Evolutionary conservation across 2,888 invertebrate genomes (phyloP).

Genomic region (Lasioglossum morio): DNA sequence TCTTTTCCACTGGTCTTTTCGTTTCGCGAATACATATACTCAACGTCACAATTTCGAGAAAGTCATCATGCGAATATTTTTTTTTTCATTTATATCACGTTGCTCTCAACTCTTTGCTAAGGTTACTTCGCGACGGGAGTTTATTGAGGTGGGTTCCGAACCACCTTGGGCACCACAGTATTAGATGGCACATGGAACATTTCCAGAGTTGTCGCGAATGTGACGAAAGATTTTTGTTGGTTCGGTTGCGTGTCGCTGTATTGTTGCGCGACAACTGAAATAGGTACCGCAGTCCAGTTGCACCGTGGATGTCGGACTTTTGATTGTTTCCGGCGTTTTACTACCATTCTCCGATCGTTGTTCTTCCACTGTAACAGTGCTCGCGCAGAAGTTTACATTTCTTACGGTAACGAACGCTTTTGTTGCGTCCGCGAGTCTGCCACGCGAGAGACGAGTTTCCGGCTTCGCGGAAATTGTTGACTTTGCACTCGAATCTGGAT

Average conservation of each 20-base stretch:
- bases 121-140: no score
- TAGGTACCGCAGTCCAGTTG: background rate
- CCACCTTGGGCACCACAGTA: no score
- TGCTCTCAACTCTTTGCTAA: no score
- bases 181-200: no score
- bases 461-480: background rate
- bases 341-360: background rate
- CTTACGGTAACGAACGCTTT: background rate
- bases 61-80: background rate
- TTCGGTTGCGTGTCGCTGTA: background rate
- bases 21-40: no score
- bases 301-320: background rate
- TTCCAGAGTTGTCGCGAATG: background rate
- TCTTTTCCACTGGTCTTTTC: no score
- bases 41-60: background rate
- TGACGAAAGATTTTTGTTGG: background rate
- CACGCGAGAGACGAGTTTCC: background rate
- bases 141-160: no score
- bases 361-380: background rate
- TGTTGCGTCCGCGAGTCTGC: background rate
- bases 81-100: no score
- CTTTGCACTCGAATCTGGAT: background rate
- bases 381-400: background rate
- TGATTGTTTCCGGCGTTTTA: constrained; percentile 15
- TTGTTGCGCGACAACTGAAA: background rate